A percentile compares a stretch with the other conserved stretches of the same genome.
Evolutionary conservation across 2,113 vertebrate genomes (phyloP).

Genomic region (Eidolon helvum): DNA sequence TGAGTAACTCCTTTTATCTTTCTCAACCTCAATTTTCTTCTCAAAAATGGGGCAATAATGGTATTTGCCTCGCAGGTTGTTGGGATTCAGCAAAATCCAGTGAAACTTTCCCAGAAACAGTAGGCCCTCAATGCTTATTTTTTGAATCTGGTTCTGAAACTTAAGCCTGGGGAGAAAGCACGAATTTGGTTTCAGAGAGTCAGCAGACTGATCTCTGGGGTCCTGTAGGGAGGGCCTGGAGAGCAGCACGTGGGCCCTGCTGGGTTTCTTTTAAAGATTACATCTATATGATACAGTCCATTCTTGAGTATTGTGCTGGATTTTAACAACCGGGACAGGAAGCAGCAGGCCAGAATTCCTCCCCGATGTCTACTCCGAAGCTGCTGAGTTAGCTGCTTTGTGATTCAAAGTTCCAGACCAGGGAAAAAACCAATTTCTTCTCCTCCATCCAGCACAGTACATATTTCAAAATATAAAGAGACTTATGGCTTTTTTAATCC

Average conservation of each 20-base stretch:
- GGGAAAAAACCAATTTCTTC: not conserved
- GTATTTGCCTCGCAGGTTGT: not conserved
- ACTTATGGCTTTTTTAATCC: not conserved
- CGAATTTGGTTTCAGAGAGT: not conserved
- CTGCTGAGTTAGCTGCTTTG: conserved; percentile 47
- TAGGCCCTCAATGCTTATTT: not conserved
- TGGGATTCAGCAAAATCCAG: not conserved
- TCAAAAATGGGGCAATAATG: not conserved
- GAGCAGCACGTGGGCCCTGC: not conserved
- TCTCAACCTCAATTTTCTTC: not conserved
- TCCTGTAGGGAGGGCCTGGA: not conserved
- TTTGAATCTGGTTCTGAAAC: not conserved
- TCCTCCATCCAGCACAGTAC: not conserved
- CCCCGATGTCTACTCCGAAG: not conserved
- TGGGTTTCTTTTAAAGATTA: not conserved
- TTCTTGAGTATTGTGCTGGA: not conserved
- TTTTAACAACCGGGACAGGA: conserved; percentile 36
- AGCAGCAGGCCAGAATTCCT: conserved; percentile 31
- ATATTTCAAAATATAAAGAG: not conserved
- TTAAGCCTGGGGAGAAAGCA: not conserved
- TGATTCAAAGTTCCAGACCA: conserved; percentile 27
- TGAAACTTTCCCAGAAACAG: not conserved
- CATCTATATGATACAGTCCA: not conserved
- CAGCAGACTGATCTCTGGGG: not conserved
- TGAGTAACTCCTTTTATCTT: not conserved